Evolutionary conservation across 2,888 invertebrate genomes (phyloP).

Genomic region (Leptopilina drosophilae): DNA sequence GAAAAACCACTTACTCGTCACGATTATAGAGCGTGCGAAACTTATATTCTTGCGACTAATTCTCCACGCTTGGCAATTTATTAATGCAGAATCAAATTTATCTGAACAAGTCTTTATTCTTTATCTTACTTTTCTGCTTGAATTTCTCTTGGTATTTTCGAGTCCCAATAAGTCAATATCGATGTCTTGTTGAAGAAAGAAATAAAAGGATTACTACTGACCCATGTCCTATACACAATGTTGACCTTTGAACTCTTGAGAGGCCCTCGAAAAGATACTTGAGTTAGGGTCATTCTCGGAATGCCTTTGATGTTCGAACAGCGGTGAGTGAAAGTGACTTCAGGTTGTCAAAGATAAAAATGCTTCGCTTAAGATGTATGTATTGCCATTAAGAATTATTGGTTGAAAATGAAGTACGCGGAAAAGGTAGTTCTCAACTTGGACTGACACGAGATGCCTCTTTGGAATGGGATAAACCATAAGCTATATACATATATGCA

Average conservation of each 20-base stretch:
- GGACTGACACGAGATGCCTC: slow-evolving; percentile 25
- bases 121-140: too few species aligned
- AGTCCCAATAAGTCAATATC: too few species aligned
- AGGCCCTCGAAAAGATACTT: background rate
- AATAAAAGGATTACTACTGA: too few species aligned
- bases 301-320: slow-evolving; percentile 38
- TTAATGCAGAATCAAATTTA: slow-evolving; percentile 10
- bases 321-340: slow-evolving; percentile 17
- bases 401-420: slow-evolving; percentile 20
- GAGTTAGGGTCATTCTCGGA: slow-evolving; percentile 25
- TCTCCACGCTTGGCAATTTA: slow-evolving; percentile 18
- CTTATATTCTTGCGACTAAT: slow-evolving; percentile 13
- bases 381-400: slow-evolving; percentile 27
- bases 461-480: slow-evolving; percentile 6
- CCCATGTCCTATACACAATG: background rate
- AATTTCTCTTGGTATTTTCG: too few species aligned
- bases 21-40: slow-evolving; percentile 38
- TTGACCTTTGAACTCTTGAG: slow-evolving; percentile 22
- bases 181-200: too few species aligned
- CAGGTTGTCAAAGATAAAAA: slow-evolving; percentile 5
- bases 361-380: background rate
- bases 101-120: background rate
- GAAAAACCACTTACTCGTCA: slow-evolving; percentile 30
- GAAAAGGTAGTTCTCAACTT: slow-evolving; percentile 23
- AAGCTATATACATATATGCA: slow-evolving; percentile 1